Conservation (phyloP, 2,797 vertebrate species). For the Poeciliopsis infans region DNA sequence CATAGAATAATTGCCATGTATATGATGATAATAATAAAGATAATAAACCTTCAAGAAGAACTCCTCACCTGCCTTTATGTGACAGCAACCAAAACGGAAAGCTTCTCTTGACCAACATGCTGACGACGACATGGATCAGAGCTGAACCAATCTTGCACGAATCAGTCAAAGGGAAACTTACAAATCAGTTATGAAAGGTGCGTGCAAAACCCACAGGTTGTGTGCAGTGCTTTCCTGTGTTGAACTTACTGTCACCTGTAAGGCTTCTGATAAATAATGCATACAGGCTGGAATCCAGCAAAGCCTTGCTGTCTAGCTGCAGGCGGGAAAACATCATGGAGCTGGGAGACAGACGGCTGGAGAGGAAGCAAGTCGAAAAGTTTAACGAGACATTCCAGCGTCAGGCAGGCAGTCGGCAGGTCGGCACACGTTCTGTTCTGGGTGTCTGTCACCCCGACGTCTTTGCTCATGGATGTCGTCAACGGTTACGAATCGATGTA, state of each 20-base stretch:
- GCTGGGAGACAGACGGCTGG: not conserved
- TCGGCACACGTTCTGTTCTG: conserved; percentile 49
- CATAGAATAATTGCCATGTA: conserved; percentile 21
- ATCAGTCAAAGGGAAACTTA: not conserved
- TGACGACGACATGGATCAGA: not conserved
- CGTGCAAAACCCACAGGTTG: not conserved
- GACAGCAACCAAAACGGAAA: conserved; percentile 4
- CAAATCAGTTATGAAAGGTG: not conserved
- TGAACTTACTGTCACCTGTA: conserved; percentile 40
- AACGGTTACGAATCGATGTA: not conserved
- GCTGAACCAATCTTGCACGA: not conserved
- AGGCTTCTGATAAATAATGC: conserved; percentile 37
- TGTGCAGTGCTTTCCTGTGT: conserved; percentile 20
- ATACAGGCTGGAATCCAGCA: conserved; percentile 27
- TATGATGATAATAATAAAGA: not conserved
- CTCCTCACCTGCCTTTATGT: not conserved
- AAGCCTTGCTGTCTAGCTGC: conserved; percentile 39
- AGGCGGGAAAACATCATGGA: conserved; percentile 27
- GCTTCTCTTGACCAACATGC: not conserved
- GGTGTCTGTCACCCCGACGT: not conserved
- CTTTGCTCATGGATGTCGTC: not conserved
- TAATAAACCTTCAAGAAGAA: not conserved
- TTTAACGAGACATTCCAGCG: conserved; percentile 50
- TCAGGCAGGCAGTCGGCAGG: conserved; percentile 45
- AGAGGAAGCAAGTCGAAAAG: conserved; percentile 23